Evolutionary conservation across 2,797 vertebrate genomes (phyloP), one percentile per base, ranked within the genome.

Genomic region (Coilia nasus): DNA sequence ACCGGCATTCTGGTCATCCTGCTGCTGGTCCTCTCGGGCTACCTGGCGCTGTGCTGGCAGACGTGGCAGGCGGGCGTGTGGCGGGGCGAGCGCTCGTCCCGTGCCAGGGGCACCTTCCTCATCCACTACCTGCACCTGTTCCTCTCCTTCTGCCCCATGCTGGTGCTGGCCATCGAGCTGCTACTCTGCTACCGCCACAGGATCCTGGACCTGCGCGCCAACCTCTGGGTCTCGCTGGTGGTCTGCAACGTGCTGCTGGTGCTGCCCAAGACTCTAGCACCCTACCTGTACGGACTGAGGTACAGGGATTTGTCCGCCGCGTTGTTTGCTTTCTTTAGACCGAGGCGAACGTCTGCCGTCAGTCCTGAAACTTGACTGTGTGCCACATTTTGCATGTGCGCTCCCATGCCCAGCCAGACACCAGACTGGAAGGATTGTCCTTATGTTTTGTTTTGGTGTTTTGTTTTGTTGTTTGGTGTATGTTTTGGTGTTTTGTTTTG

Each of bases 41-140:
- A 96, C 67, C 67, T 91, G 82, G 28, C 91, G 82, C 91, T 96
- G 71, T 96, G 93, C 90, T 94, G 91, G 85, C 95, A 93, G 87
- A 95, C 95, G 46, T 93, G 92, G 85, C 89, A 87, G 12, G 93
- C 91, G 0, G 93, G 93, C 82, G 94, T 93, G 87, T 95, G 93
- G 92, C 89, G 91, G 21, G 92, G 90, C 9, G 91, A 91, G 50
- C 83, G 91, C 46, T 93, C 90, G 84, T 91, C 96, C 91, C 88
- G 95, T 84, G 96, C 96, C 67, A 95, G 91, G 21, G 92, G 96
- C 60, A 97, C 96, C 0, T 96, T 96, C 88, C 82, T 96, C 78
- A 93, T 96, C 92, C 95, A 96, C 88, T 95, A 95, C 86, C 92
- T 94, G 2, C 91, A 96, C 75, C 85, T 97, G 9, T 94, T 96